These are phyloP conservation scores for Microtus pennsylvanicus DNA, from an alignment of 2,113 vertebrate genomes.

Conservation along the genomic window DNA sequence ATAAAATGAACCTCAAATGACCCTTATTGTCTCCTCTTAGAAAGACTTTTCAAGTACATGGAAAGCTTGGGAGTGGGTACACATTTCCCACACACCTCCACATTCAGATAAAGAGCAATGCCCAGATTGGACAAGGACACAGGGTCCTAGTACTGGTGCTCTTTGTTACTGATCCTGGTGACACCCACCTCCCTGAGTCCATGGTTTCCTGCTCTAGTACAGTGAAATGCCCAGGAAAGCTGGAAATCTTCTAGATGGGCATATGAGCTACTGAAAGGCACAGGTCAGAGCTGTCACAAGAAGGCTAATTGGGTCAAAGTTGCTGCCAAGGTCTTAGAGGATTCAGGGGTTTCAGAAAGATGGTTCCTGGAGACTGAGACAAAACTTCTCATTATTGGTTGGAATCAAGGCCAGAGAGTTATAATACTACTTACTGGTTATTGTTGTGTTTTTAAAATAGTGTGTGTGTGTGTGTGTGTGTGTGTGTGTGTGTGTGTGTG, in stretches of 20 bases:
- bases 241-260: neutral
- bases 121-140: rapidly evolving
- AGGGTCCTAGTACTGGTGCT: too few relatives aligned
- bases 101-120: neutral
- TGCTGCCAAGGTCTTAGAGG: neutral
- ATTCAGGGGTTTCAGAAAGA: neutral
- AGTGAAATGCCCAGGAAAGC: neutral
- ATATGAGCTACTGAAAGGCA: neutral
- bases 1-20: neutral
- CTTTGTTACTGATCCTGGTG: neutral
- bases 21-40: neutral
- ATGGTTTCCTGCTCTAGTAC: neutral
- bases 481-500: neutral
- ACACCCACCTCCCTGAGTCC: neutral
- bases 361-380: neutral
- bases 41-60: neutral
- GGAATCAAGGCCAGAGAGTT: neutral
- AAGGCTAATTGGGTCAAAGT: neutral
- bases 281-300: neutral
- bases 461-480: too few relatives aligned
- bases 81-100: neutral
- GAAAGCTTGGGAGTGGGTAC: neutral
- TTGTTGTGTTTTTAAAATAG: neutral
- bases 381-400: neutral
- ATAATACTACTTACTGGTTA: neutral